Evolutionary conservation across 2,113 vertebrate genomes (phyloP).

Genomic region (Halcyon malimbica): DNA sequence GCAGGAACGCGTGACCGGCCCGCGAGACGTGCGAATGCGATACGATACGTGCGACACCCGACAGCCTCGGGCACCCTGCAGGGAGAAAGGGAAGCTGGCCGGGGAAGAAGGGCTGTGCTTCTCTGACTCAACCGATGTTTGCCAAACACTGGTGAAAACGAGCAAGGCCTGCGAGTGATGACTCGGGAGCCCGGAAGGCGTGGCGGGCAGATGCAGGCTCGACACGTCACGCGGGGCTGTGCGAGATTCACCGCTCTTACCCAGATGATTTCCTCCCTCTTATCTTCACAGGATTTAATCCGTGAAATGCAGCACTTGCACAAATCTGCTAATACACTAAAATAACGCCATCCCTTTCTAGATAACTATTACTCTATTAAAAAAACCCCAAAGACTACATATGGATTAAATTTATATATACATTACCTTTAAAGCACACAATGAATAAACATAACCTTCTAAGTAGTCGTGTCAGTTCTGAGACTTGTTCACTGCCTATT

Average conservation of each 20-base stretch:
- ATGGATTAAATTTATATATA: not conserved
- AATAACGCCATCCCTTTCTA: not conserved
- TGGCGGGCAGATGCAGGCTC: not conserved
- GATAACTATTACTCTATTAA: not conserved
- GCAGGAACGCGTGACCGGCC: not conserved
- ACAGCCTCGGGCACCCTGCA: not conserved
- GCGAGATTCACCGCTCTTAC: not conserved
- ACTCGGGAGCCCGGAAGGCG: accelerated
- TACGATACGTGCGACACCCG: accelerated
- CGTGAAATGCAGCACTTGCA: not conserved
- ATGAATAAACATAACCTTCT: not conserved
- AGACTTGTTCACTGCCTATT: not conserved
- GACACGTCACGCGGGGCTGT: accelerated
- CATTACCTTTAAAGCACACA: not conserved
- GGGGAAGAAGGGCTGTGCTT: not conserved
- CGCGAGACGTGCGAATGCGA: accelerated
- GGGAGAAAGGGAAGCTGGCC: not conserved
- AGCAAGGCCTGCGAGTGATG: not conserved
- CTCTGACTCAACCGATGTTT: not conserved
- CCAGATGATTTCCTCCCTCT: not conserved
- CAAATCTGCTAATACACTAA: not conserved
- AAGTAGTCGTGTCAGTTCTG: not conserved
- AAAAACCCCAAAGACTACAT: not conserved
- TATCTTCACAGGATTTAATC: not conserved
- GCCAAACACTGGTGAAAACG: not conserved